Conservation (phyloP, 2,797 vertebrate genomes). For the Geotria australis region DNA sequence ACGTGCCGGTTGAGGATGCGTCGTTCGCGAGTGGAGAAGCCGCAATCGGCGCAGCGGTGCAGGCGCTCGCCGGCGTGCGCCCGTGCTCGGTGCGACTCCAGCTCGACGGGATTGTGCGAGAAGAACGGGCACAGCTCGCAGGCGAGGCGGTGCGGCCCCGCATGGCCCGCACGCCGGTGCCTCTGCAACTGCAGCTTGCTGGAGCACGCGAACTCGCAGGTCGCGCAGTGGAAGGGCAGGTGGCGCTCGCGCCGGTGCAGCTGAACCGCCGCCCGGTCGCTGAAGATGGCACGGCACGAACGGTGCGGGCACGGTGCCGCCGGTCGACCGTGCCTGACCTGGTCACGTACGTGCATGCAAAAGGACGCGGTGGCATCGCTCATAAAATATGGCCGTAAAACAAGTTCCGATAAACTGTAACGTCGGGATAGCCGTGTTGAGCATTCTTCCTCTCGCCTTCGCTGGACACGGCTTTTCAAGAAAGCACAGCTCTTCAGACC, state of each 20-base stretch:
- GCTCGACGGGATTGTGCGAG: slow-evolving; percentile 69
- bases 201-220: slow-evolving; percentile 69
- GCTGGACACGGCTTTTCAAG: too few species aligned
- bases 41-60: slow-evolving; percentile 51
- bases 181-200: slow-evolving; percentile 54
- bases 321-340: slow-evolving; percentile 14
- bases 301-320: slow-evolving; percentile 50
- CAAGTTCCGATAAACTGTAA: too few species aligned
- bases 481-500: too few species aligned
- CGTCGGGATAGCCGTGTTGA: too few species aligned
- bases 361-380: too few species aligned
- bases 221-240: slow-evolving; percentile 64
- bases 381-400: too few species aligned
- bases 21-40: slow-evolving; percentile 60
- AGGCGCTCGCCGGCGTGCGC: slow-evolving; percentile 79
- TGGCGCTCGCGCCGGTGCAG: slow-evolving; percentile 37
- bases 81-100: slow-evolving; percentile 45
- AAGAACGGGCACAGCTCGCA: slow-evolving; percentile 53
- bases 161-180: slow-evolving; percentile 56
- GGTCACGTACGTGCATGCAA: too few species aligned
- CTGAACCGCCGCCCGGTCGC: slow-evolving; percentile 34
- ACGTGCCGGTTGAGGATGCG: slow-evolving; percentile 60
- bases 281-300: slow-evolving; percentile 38
- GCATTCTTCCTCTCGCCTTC: too few species aligned
- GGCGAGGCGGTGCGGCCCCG: slow-evolving; percentile 26